A percentile compares a stretch with the other conserved stretches of the same genome.
These are phyloP conservation scores for Pontoporia blainvillei DNA, from an alignment of 2,113 vertebrate species.

Conservation along the genomic window DNA sequence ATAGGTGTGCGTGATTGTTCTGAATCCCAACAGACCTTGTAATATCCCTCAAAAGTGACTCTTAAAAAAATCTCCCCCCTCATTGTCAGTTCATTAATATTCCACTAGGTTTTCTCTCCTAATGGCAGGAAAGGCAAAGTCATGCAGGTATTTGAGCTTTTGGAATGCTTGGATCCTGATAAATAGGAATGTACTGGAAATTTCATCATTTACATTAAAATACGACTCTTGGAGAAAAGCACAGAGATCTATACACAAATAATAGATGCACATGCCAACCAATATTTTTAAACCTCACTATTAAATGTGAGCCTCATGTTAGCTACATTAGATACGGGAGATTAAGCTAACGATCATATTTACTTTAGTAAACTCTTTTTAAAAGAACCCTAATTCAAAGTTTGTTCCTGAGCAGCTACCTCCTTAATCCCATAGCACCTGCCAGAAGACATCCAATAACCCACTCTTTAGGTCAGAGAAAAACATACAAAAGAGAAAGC, in stretches of 20 bases:
- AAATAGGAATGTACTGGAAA: not conserved
- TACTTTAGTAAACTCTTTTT: conserved; percentile 45
- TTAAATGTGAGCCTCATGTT: conserved; percentile 44
- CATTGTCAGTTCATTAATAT: not conserved
- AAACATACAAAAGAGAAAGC: conserved; percentile 59
- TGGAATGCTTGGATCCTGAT: not conserved
- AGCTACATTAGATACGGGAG: not conserved
- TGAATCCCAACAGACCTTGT: not conserved
- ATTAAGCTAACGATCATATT: conserved; percentile 54
- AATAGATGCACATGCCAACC: not conserved
- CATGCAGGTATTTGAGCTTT: not conserved
- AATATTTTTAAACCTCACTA: not conserved
- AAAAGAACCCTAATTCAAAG: conserved; percentile 58
- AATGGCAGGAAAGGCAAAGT: not conserved
- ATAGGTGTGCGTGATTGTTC: not conserved
- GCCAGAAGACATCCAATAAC: conserved; percentile 79
- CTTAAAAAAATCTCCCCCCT: not conserved
- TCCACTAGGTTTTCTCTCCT: not conserved
- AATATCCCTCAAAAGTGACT: not conserved
- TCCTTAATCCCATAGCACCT: conserved; percentile 82
- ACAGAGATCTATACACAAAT: not conserved
- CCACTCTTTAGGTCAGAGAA: conserved; percentile 66
- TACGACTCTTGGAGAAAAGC: not conserved
- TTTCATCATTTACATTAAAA: not conserved
- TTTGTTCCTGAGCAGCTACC: conserved; percentile 55